phyloP scores from a whole-genome alignment of 2,888 invertebrate species.

The Netelia virgata region DNA sequence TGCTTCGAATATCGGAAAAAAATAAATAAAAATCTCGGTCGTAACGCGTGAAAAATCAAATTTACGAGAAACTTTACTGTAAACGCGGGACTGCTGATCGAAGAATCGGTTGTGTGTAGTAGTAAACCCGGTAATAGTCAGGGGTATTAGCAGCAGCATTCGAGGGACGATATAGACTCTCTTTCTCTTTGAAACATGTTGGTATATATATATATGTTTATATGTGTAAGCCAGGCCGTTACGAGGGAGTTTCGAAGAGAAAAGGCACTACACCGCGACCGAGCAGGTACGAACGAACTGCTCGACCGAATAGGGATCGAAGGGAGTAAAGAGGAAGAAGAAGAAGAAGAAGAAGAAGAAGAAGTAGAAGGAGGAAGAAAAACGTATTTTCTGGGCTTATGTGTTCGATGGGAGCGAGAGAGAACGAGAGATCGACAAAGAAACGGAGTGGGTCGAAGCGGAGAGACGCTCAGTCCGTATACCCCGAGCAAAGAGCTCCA shows the following conservation, averaged over 20 bases:
- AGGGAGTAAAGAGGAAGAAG: background rate
- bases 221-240: slow-evolving; percentile 19
- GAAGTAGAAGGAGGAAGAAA: slow-evolving; percentile 8
- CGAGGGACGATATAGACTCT: slow-evolving; percentile 19
- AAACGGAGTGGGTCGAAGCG: slow-evolving; percentile 35
- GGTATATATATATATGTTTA: background rate
- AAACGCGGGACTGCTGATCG: background rate
- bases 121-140: slow-evolving; percentile 39
- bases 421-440: slow-evolving; percentile 22
- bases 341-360: background rate
- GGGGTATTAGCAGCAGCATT: slow-evolving; percentile 21
- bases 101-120: slow-evolving; percentile 19
- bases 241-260: slow-evolving; percentile 30
- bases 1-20: background rate
- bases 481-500: slow-evolving; percentile 23
- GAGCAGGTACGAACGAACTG: slow-evolving; percentile 31
- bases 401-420: slow-evolving; percentile 17
- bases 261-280: slow-evolving; percentile 17
- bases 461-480: slow-evolving; percentile 24
- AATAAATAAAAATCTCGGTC: background rate
- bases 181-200: slow-evolving; percentile 12
- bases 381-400: slow-evolving; percentile 21
- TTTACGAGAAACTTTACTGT: background rate
- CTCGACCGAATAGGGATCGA: slow-evolving; percentile 19
- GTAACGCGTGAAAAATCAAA: background rate